Evolutionary conservation across 2,113 vertebrate species (phyloP).

Genomic region (Halcyon malimbica): DNA sequence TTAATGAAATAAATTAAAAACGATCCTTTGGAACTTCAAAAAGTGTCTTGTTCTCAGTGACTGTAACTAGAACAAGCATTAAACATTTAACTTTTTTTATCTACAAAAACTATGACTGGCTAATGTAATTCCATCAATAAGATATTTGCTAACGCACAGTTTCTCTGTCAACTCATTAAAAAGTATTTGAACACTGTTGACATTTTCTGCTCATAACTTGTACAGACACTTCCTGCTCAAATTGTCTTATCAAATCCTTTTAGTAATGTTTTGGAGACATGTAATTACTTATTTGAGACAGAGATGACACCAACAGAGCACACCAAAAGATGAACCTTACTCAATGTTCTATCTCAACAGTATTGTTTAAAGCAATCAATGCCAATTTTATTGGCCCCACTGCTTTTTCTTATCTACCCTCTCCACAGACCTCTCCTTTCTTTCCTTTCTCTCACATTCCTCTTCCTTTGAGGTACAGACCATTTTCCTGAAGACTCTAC

Average conservation of each 20-base stretch:
- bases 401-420: neutral
- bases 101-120: neutral
- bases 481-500: neutral
- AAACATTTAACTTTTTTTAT: neutral
- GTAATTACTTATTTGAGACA: neutral
- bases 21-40: neutral
- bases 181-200: neutral
- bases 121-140: neutral
- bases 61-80: neutral
- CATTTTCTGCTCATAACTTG: neutral
- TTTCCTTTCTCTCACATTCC: neutral
- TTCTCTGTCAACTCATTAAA: neutral
- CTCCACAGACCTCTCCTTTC: neutral
- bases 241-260: neutral
- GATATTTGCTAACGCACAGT: neutral
- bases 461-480: neutral
- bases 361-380: neutral
- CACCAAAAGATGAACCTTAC: neutral
- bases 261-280: neutral
- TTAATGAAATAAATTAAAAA: neutral
- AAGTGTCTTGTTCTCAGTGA: neutral
- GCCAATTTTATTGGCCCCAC: neutral
- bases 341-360: neutral
- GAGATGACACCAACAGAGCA: neutral
- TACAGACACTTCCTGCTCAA: neutral